Evolutionary conservation across 2,797 vertebrate genomes (phyloP).

Genomic region (Setipinna tenuifilis): DNA sequence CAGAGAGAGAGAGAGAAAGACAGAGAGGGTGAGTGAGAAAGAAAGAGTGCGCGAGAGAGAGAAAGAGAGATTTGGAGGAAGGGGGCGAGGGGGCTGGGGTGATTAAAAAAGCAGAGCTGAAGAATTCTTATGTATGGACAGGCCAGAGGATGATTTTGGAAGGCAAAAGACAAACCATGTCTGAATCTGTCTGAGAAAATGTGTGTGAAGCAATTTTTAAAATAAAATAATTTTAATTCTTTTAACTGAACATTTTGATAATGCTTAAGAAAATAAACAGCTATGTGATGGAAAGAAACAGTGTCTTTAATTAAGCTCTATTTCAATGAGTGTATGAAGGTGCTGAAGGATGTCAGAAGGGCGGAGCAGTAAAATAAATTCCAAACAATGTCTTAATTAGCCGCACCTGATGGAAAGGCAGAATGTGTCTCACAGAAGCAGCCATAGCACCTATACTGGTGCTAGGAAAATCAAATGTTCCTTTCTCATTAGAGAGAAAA

Average conservation of each 20-base stretch:
- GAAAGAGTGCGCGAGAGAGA: conserved; percentile 69
- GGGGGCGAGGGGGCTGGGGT: background rate
- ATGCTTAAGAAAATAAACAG: conserved; percentile 60
- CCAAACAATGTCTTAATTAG: conserved; percentile 64
- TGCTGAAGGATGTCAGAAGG: conserved; percentile 53
- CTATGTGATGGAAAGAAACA: conserved; percentile 51
- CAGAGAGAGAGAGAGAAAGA: conserved; percentile 59
- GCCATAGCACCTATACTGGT: background rate
- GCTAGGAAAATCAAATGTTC: background rate
- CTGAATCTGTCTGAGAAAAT: conserved; percentile 80
- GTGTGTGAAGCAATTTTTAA: conserved; percentile 3
- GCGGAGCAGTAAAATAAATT: conserved; percentile 57
- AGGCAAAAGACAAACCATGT: conserved; percentile 71
- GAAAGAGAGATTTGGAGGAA: conserved; percentile 47
- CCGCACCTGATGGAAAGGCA: conserved; percentile 49
- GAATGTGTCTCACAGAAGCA: background rate
- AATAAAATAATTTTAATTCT: too few species aligned
- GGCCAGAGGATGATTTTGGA: conserved; percentile 75
- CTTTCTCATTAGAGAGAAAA: background rate
- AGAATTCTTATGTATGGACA: conserved; percentile 88
- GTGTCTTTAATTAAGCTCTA: conserved; percentile 62
- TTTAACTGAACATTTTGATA: too few species aligned
- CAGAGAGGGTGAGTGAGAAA: conserved; percentile 76
- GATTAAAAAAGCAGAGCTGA: conserved; percentile 74
- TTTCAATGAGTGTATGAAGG: conserved; percentile 49